A percentile compares a stretch with the other conserved stretches of the same genome.
Conservation (phyloP, 2,113 vertebrate genomes). For the Brachypteracias leptosomus region DNA sequence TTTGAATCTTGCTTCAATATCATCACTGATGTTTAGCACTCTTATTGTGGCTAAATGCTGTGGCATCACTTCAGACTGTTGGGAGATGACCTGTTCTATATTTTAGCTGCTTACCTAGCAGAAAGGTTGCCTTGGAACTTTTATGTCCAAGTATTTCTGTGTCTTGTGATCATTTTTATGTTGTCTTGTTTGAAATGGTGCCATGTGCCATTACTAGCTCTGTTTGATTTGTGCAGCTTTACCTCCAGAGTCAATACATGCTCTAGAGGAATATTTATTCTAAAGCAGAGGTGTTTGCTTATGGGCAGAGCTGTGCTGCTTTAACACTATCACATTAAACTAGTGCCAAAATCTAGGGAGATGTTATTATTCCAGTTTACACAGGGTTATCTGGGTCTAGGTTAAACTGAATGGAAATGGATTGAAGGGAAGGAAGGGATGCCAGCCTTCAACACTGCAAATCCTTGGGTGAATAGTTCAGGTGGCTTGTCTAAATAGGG, state of each 20-base stretch:
- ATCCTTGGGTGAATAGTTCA: background rate
- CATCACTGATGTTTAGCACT: background rate
- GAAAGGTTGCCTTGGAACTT: background rate
- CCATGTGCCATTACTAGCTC: background rate
- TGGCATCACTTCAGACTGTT: background rate
- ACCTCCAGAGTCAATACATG: background rate
- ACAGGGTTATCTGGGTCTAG: background rate
- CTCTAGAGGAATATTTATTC: background rate
- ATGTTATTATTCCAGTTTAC: background rate
- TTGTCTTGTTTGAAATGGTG: background rate
- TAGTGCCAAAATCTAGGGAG: background rate
- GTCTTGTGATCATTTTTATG: background rate
- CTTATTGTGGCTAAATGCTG: background rate
- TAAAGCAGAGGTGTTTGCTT: background rate
- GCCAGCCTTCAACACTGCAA: background rate
- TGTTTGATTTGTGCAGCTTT: conserved; percentile 13
- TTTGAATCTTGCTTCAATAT: background rate
- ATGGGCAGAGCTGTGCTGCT: background rate
- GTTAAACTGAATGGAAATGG: background rate
- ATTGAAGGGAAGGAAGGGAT: background rate
- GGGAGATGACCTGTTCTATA: background rate
- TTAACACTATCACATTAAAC: background rate
- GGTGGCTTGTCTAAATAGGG: background rate
- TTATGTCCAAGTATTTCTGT: background rate
- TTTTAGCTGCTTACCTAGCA: background rate